These are phyloP conservation scores for Papilio protenor DNA, from an alignment of 2,888 invertebrate species.

Conservation along the genomic window DNA sequence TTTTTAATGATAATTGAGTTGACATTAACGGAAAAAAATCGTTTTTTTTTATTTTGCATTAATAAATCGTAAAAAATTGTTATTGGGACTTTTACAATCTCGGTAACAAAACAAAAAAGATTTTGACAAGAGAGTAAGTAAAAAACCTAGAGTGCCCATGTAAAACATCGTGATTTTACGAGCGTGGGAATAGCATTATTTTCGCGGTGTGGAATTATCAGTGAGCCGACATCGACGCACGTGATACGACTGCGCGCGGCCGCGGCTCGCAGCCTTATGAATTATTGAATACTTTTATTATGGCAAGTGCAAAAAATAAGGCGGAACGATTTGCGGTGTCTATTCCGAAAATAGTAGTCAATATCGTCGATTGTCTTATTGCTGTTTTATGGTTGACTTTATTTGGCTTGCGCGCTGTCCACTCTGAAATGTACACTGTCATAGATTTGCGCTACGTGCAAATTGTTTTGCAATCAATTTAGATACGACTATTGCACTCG, in stretches of 20 bases:
- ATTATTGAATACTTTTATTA: slow-evolving; percentile 82
- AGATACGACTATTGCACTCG: not conserved
- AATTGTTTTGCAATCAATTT: not conserved
- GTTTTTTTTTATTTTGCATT: no score
- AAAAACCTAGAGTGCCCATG: slow-evolving; percentile 52
- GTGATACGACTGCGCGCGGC: slow-evolving; percentile 70
- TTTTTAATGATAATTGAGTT: slow-evolving; percentile 1
- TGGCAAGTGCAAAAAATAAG: slow-evolving; percentile 72
- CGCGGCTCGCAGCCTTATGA: slow-evolving; percentile 67
- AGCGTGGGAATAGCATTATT: slow-evolving; percentile 80
- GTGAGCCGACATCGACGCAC: slow-evolving; percentile 61
- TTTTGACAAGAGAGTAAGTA: not conserved
- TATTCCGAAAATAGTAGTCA: slow-evolving; percentile 78
- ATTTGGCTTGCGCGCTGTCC: slow-evolving; percentile 65
- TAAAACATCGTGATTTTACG: slow-evolving; percentile 75
- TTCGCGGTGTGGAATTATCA: slow-evolving; percentile 69
- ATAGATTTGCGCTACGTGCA: slow-evolving; percentile 24
- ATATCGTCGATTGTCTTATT: slow-evolving; percentile 65
- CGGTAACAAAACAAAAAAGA: slow-evolving; percentile 8
- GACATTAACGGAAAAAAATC: not conserved
- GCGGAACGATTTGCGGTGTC: slow-evolving; percentile 67
- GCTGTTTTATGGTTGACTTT: slow-evolving; percentile 73
- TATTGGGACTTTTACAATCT: not conserved
- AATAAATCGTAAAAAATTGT: not conserved
- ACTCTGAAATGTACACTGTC: slow-evolving; percentile 19